These are phyloP conservation scores for Albula glossodonta DNA, from an alignment of 2,113 vertebrate genomes.

Conservation along the genomic window DNA sequence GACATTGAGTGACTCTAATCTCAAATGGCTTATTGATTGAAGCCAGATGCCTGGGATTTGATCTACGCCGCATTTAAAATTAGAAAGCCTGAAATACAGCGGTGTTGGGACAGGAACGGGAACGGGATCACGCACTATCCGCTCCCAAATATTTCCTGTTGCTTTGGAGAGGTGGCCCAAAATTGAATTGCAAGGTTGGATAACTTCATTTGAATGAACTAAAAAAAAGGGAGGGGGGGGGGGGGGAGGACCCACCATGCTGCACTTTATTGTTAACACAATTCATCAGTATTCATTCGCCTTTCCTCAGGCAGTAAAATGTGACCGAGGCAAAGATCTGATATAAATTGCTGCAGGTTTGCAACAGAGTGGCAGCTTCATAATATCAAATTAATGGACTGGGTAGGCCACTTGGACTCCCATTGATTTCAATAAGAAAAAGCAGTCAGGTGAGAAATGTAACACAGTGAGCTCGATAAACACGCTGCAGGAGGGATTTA, in stretches of 20 bases:
- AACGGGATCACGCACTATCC: neutral
- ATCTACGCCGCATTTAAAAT: conserved; percentile 39
- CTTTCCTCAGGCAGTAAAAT: conserved; percentile 28
- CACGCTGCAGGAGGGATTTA: conserved; percentile 46
- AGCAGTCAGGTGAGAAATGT: conserved; percentile 57
- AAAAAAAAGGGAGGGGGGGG: no score
- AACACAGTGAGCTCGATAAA: conserved; percentile 59
- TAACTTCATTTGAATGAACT: conserved; percentile 46
- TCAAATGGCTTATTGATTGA: conserved; percentile 61
- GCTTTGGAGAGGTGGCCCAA: conserved; percentile 10
- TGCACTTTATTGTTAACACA: conserved; percentile 19
- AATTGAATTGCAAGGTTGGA: conserved; percentile 47
- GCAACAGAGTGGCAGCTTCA: conserved; percentile 46
- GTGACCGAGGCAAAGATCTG: conserved; percentile 21
- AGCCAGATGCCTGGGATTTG: conserved; percentile 43
- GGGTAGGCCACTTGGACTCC: conserved; percentile 56
- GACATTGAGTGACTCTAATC: conserved; percentile 43
- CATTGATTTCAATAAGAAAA: conserved; percentile 70
- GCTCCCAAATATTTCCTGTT: conserved; percentile 13
- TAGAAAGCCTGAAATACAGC: neutral
- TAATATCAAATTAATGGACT: conserved; percentile 67
- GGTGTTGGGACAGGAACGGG: neutral
- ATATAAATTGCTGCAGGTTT: conserved; percentile 49
- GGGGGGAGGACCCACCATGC: neutral
- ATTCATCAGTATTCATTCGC: conserved; percentile 21